Evolutionary conservation across 2,888 invertebrate species (phyloP).

Genomic region (Rutpela maculata): DNA sequence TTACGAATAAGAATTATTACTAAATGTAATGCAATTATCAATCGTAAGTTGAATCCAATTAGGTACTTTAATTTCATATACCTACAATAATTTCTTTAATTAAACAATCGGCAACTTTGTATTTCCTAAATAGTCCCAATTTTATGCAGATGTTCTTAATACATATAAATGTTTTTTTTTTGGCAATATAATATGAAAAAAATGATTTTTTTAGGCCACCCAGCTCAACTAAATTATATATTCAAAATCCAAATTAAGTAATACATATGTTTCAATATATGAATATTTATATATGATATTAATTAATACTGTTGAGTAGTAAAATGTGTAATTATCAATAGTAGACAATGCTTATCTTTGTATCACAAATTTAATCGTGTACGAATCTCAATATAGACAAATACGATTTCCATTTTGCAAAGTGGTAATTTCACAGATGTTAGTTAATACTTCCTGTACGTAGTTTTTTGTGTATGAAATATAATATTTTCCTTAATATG

Average conservation of each 20-base stretch:
- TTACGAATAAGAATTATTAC: no score
- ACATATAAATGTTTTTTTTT: no score
- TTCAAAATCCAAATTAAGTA: neutral
- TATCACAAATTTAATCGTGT: slow-evolving; percentile 2
- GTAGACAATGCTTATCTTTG: slow-evolving; percentile 7
- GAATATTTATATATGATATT: slow-evolving; percentile 8
- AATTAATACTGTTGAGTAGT: neutral
- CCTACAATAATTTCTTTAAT: no score
- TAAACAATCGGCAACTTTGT: no score
- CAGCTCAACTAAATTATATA: neutral
- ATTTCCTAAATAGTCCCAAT: no score
- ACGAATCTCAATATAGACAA: neutral
- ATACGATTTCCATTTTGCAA: slow-evolving; percentile 5
- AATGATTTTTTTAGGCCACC: neutral
- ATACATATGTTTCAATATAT: neutral
- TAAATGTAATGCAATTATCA: no score
- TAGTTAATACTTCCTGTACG: slow-evolving; percentile 18
- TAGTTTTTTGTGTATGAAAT: neutral
- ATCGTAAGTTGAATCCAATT: no score
- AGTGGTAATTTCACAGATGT: neutral
- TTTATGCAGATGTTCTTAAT: no score
- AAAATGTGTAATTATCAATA: slow-evolving; percentile 11
- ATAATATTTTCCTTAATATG: no score
- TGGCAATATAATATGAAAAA: no score
- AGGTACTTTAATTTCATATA: no score